phyloP scores from a whole-genome alignment of 2,888 invertebrate species.

The Trachelus tabidus region DNA sequence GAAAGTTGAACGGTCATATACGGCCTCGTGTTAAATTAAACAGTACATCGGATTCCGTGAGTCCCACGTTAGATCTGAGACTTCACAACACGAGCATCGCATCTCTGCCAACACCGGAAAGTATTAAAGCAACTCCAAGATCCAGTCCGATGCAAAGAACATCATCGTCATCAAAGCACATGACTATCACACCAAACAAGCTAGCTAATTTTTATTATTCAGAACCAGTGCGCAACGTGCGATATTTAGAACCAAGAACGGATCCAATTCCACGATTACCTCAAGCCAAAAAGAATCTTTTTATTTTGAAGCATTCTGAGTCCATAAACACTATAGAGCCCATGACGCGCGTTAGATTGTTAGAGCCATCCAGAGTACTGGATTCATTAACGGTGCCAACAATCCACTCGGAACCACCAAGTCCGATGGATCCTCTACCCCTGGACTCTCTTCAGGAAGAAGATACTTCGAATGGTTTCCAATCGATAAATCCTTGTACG shows the following conservation, averaged over 20 bases:
- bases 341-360: constrained; percentile 29
- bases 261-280: constrained; percentile 20
- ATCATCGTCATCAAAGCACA: constrained; percentile 19
- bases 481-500: constrained; percentile 12
- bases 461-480: constrained; percentile 18
- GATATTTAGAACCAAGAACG: constrained; percentile 13
- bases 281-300: constrained; percentile 32
- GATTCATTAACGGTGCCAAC: constrained; percentile 49
- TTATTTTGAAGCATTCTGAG: constrained; percentile 45
- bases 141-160: constrained; percentile 30
- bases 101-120: constrained; percentile 38
- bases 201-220: constrained; percentile 42
- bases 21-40: constrained; percentile 17
- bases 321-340: constrained; percentile 42
- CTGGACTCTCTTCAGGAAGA: constrained; percentile 44
- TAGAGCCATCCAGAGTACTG: constrained; percentile 40
- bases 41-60: constrained; percentile 21
- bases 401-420: constrained; percentile 59
- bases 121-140: constrained; percentile 16
- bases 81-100: constrained; percentile 32
- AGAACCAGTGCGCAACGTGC: constrained; percentile 13
- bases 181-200: constrained; percentile 52
- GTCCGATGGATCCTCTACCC: constrained; percentile 54
- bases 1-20: constrained; percentile 23
- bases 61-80: constrained; percentile 30